Evolutionary conservation across 2,888 invertebrate species (phyloP).

Genomic region (Epirrhoe tristata): DNA sequence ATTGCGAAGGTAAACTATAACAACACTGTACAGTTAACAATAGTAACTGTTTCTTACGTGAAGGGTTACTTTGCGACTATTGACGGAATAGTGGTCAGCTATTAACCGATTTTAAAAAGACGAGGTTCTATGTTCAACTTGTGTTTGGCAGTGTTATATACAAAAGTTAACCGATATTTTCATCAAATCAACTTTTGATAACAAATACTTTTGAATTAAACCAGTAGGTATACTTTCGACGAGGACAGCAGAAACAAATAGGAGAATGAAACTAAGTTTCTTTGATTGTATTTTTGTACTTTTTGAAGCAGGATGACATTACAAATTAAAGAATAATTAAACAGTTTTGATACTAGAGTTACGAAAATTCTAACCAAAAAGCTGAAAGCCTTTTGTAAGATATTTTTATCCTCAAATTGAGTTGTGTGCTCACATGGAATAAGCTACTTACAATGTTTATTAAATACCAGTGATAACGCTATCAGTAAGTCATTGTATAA

Average conservation of each 20-base stretch:
- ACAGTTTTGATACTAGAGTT: no score
- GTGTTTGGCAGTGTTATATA: not conserved
- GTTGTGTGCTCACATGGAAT: not conserved
- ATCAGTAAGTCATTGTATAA: constrained; percentile 18
- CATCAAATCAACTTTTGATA: no score
- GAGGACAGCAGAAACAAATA: no score
- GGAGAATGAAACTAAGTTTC: not conserved
- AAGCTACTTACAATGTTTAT: not conserved
- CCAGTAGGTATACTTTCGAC: no score
- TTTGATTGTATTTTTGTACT: not conserved
- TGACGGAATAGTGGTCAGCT: constrained; percentile 65
- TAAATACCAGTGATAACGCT: constrained; percentile 5
- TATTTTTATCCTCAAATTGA: not conserved
- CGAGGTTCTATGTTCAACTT: not conserved
- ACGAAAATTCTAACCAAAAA: no score
- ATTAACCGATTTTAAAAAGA: constrained; percentile 52
- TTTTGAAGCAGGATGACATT: not conserved
- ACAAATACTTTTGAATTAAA: no score
- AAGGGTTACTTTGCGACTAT: constrained; percentile 35
- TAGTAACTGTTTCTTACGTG: constrained; percentile 39
- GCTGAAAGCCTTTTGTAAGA: not conserved
- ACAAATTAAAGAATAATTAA: no score
- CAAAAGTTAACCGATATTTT: no score
- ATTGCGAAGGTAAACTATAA: constrained; percentile 38
- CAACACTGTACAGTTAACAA: constrained; percentile 48